These are phyloP conservation scores for Salpingus planirostris DNA, from an alignment of 2,888 invertebrate genomes.

Conservation along the genomic window DNA sequence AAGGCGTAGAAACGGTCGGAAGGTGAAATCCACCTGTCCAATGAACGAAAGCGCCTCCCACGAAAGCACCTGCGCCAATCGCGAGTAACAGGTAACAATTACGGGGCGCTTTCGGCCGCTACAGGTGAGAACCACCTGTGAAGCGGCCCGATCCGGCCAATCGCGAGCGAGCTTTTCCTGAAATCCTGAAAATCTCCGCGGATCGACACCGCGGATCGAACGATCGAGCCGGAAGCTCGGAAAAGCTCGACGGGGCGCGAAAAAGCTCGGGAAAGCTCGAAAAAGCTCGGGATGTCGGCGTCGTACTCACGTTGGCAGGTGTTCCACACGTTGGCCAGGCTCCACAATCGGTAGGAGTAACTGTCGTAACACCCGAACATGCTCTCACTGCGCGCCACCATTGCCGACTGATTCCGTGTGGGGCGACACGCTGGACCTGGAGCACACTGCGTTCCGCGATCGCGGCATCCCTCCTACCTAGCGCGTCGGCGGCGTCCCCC, in stretches of 20 bases:
- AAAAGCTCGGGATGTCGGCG: too few species aligned
- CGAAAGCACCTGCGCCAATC: constrained; percentile 22
- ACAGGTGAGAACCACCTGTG: constrained; percentile 5
- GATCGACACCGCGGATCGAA: too few species aligned
- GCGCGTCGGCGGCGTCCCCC: constrained; percentile 25
- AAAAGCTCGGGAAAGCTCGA: too few species aligned
- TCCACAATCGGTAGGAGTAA: constrained; percentile 69
- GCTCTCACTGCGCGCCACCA: constrained; percentile 72
- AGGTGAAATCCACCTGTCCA: constrained; percentile 8
- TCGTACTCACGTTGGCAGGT: constrained; percentile 64
- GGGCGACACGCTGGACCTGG: constrained; percentile 26
- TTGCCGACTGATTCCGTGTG: constrained; percentile 55
- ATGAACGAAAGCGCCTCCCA: constrained; percentile 20
- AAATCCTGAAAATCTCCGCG: too few species aligned
- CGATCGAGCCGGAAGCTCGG: too few species aligned
- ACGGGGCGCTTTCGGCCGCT: constrained; percentile 12
- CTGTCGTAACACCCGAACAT: constrained; percentile 69
- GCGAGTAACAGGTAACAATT: constrained; percentile 1
- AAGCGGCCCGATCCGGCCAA: background rate
- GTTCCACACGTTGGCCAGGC: constrained; percentile 68
- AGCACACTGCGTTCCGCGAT: constrained; percentile 25
- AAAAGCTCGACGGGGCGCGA: too few species aligned
- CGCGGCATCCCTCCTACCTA: constrained; percentile 23
- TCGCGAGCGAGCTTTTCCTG: too few species aligned
- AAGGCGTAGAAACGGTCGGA: background rate